Evolutionary conservation across 1,140 invertebrate species (phyloP), one percentile per base, ranked within the genome.

Genomic region (Camponotus floridanus): DNA sequence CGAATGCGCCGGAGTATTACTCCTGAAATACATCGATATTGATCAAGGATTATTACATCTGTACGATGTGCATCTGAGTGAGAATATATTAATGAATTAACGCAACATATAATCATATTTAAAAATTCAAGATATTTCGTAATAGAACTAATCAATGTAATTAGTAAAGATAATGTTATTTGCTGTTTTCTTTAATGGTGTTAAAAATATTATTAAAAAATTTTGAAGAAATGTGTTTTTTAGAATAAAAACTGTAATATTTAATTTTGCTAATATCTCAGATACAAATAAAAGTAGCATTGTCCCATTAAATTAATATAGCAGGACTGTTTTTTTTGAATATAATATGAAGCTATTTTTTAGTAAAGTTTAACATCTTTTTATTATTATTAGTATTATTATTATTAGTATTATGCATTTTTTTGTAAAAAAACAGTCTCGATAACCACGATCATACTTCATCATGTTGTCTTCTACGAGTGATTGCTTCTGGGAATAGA

Each of bases 61-160:
- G 15, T 36, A 45, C 26, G 26, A 48, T 45, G 3, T 13, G 21
- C 55, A 74, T 26, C 39, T 83, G 26, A 83, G 79, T 13, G 26
- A 45, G 31, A 83, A 48, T 73, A 81, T 18, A 83, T 83, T 83
- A 83, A 73, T 67, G 45, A 48, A 83, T 59, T 83, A 55, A 74
- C 39, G 18, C 4, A 51, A 48, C 11, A 61, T n/a, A 59, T 57
- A 21, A 78, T 55, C 36, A 36, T 36, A 62, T 48, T 61, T 74
- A 62, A 83, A 83, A 83, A 59, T 73, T 74, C 11, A 8, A 59
- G 33, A 11, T 18, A 31, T 31, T 48, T 61, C 11, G 8, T 0
- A 5, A 62, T 15, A 9, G 8, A 73, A 8, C 13, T 36, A 6
- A 8, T 74, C 13, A 33, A 61, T 48, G 11, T 62, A 61, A 15